These are phyloP conservation scores for Dicycla oo DNA, from an alignment of 2,888 invertebrate genomes.

Conservation along the genomic window DNA sequence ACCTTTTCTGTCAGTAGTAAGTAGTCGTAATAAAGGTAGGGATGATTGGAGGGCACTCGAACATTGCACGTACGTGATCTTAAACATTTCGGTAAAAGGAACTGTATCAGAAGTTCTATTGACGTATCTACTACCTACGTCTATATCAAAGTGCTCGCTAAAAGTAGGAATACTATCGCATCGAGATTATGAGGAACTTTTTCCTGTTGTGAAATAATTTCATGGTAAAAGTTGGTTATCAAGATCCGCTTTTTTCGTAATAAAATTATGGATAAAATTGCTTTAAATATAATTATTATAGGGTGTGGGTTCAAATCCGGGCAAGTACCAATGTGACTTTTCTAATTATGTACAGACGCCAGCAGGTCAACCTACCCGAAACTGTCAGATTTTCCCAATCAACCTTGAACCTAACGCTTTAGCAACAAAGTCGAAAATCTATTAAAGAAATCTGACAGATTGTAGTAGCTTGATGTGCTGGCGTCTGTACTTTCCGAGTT, in stretches of 20 bases:
- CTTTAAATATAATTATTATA: neutral
- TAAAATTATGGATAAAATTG: neutral
- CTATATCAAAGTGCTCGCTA: neutral
- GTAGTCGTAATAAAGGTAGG: conserved; percentile 46
- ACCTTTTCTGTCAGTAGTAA: conserved; percentile 45
- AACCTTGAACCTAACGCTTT: too few relatives aligned
- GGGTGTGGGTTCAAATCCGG: too few relatives aligned
- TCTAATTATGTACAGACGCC: too few relatives aligned
- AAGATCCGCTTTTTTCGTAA: neutral
- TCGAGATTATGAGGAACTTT: neutral
- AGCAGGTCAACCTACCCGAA: too few relatives aligned
- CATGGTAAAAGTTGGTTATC: neutral
- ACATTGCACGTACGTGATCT: conserved; percentile 47
- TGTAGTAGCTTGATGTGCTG: too few relatives aligned
- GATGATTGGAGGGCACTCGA: conserved; percentile 45
- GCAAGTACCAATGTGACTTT: too few relatives aligned
- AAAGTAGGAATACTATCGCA: neutral
- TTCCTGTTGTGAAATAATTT: neutral
- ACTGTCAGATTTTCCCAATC: too few relatives aligned
- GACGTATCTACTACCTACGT: neutral
- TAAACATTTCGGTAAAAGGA: conserved; percentile 35
- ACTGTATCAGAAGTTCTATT: conserved; percentile 26
- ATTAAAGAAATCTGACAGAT: too few relatives aligned
- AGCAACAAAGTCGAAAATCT: too few relatives aligned
- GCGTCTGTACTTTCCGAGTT: too few relatives aligned